Evolutionary conservation across 1,140 invertebrate species (phyloP).

Genomic region (Leucophenga varia): DNA sequence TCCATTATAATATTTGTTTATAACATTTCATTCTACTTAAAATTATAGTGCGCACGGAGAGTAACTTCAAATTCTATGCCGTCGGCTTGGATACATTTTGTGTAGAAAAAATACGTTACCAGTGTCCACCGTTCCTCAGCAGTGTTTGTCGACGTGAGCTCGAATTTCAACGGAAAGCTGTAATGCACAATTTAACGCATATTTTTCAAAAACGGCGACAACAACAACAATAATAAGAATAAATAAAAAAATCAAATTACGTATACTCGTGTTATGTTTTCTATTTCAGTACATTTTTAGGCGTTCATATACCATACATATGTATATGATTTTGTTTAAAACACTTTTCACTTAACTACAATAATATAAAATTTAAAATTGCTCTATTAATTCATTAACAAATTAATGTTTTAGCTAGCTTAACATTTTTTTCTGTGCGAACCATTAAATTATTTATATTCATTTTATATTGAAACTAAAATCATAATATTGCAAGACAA

Average conservation of each 20-base stretch:
- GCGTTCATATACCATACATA: too few relatives aligned
- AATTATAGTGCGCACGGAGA: slow-evolving; percentile 62
- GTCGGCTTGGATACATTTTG: slow-evolving; percentile 59
- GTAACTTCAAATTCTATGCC: slow-evolving; percentile 61
- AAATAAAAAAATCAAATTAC: slow-evolving; percentile 13
- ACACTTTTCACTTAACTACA: too few relatives aligned
- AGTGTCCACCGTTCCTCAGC: slow-evolving; percentile 64
- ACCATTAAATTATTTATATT: too few relatives aligned
- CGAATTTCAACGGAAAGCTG: slow-evolving; percentile 63
- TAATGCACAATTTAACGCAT: slow-evolving; percentile 62
- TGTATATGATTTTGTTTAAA: too few relatives aligned
- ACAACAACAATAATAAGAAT: slow-evolving; percentile 1
- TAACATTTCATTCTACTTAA: background rate
- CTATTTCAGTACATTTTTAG: slow-evolving; percentile 15
- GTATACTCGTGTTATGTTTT: too few relatives aligned
- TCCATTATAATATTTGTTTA: background rate
- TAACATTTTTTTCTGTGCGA: too few relatives aligned
- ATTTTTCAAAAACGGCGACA: slow-evolving; percentile 55
- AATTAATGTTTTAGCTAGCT: too few relatives aligned
- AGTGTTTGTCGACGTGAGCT: slow-evolving; percentile 63
- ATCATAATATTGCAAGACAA: too few relatives aligned
- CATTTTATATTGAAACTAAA: too few relatives aligned
- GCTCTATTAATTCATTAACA: too few relatives aligned
- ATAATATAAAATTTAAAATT: too few relatives aligned
- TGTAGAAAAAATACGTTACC: slow-evolving; percentile 63